phyloP scores from a whole-genome alignment of 2,797 vertebrate species.

The Linurgus olivaceus region DNA sequence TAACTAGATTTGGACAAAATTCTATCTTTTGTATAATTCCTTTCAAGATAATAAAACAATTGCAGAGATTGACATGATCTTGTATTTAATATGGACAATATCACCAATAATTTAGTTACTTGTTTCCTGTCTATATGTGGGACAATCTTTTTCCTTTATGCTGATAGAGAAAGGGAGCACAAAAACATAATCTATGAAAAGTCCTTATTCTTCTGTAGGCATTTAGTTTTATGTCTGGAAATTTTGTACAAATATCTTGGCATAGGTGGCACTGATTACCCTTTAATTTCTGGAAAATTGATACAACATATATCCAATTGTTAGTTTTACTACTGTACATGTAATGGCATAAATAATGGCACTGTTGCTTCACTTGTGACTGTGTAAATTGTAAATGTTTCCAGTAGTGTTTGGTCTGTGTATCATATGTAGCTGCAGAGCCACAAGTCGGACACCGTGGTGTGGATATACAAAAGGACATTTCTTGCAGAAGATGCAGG shows the following conservation, averaged over 20 bases:
- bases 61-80: not conserved
- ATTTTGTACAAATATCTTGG: not conserved
- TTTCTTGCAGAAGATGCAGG: not conserved
- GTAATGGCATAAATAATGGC: not conserved
- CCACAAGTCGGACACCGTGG: not conserved
- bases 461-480: not conserved
- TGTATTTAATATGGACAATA: not conserved
- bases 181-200: not conserved
- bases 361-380: constrained; percentile 24
- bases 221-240: not conserved
- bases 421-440: not conserved
- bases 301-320: not conserved
- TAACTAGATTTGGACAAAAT: not conserved
- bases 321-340: constrained; percentile 43
- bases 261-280: not conserved
- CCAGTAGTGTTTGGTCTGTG: not conserved
- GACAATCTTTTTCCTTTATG: not conserved
- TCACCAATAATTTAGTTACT: not conserved
- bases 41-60: not conserved
- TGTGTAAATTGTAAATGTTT: constrained; percentile 8
- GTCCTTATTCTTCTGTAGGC: not conserved
- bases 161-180: not conserved
- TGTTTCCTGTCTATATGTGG: not conserved
- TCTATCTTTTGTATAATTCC: not conserved
- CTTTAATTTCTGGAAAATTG: not conserved